A percentile compares a stretch with the other conserved stretches of the same genome.
phyloP scores from a whole-genome alignment of 2,888 invertebrate species.

The Lasioglossum malachurum region DNA sequence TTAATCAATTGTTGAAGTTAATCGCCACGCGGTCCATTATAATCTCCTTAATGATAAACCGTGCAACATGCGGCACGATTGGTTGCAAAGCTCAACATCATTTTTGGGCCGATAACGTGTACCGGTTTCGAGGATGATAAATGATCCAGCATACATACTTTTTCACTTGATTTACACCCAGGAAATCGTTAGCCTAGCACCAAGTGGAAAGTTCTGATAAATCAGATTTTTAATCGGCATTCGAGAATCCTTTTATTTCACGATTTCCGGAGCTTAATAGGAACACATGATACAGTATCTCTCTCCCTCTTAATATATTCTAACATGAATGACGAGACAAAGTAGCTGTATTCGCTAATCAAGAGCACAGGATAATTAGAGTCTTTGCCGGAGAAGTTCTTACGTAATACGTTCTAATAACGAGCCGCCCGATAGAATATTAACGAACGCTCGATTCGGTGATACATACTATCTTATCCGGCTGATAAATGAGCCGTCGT shows the following conservation, averaged over 20 bases:
- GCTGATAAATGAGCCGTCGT: slow-evolving; percentile 25
- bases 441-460: slow-evolving; percentile 32
- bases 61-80: neutral
- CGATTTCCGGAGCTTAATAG: neutral
- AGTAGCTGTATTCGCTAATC: neutral
- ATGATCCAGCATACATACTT: neutral
- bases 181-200: neutral
- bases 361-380: slow-evolving; percentile 21
- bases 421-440: slow-evolving; percentile 34
- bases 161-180: neutral
- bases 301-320: neutral
- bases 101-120: neutral
- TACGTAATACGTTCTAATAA: slow-evolving; percentile 38
- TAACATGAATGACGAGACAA: neutral
- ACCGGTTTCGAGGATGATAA: neutral
- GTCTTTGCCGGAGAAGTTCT: neutral
- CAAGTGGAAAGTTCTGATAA: neutral
- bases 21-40: too few relatives aligned
- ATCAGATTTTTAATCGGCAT: neutral
- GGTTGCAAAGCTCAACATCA: neutral
- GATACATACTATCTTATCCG: slow-evolving; percentile 46
- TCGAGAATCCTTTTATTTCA: neutral
- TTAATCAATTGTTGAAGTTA: too few relatives aligned
- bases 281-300: neutral
- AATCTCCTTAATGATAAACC: neutral